These are phyloP conservation scores for Drosophila setosimentum DNA, from an alignment of 2,888 invertebrate species.

Conservation along the genomic window DNA sequence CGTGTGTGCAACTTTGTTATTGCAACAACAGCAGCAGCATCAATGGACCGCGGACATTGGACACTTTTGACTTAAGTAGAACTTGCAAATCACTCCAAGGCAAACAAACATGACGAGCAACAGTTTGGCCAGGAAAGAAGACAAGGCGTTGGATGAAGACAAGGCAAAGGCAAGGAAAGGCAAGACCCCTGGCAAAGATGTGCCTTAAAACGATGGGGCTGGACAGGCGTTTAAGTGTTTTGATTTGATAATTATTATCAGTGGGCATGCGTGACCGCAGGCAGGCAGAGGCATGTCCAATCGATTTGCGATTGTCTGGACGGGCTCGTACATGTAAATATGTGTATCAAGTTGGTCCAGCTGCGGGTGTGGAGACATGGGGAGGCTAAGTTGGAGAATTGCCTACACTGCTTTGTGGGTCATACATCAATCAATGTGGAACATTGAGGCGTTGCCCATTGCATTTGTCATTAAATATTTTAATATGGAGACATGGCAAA, in stretches of 20 bases:
- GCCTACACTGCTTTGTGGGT: conserved; percentile 60
- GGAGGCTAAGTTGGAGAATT: not conserved
- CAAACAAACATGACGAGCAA: conserved; percentile 70
- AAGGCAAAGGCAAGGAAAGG: not conserved
- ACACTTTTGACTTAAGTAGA: conserved; percentile 77
- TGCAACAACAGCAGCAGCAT: conserved; percentile 28
- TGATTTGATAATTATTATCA: conserved; percentile 84
- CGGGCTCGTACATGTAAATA: conserved; percentile 22
- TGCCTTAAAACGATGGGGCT: conserved; percentile 72
- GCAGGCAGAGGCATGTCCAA: conserved; percentile 68
- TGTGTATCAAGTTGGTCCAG: not conserved
- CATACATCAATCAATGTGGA: conserved; percentile 71
- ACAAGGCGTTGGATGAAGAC: not conserved
- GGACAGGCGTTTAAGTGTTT: conserved; percentile 82
- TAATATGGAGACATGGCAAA: conserved; percentile 31
- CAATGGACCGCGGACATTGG: conserved; percentile 41
- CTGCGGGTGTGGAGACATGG: not conserved
- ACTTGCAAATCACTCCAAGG: conserved; percentile 78
- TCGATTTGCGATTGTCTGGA: conserved; percentile 67
- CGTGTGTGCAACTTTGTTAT: conserved; percentile 4
- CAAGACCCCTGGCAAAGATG: conserved; percentile 36
- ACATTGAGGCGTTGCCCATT: conserved; percentile 60
- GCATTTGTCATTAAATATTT: conserved; percentile 64
- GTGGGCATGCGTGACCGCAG: conserved; percentile 82
- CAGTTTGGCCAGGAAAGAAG: conserved; percentile 14